Base-by-base conservation (phyloP, 2,113 vertebrate species). In the Tetraodon nigroviridis region DNA sequence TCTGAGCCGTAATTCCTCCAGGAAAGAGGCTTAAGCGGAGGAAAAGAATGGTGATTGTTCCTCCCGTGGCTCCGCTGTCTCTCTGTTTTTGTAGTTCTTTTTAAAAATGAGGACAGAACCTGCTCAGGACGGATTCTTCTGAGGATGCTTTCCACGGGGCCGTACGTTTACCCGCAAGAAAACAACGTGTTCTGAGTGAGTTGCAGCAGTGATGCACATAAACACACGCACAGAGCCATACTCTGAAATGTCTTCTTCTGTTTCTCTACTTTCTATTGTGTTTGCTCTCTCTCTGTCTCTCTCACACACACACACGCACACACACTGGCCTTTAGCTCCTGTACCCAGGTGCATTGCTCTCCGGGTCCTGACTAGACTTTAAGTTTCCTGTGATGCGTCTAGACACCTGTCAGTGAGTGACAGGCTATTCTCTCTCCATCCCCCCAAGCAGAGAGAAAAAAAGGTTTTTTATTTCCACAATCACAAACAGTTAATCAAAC, bases 321-420 rank as follows among this genome's bases (percentile, higher is more conserved):
- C 7, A 42, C 8, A 12, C 58, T 64, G 58, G 55, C 61, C 79
- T 79, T 66, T 44, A 62, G 68, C 67, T 59, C 58, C 55, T 76
- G 69, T 67, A 73, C 56, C 61, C 82, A 83, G 79, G 74, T 84
- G 70, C 53, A 65, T 29, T 73, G 24, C 21, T 69, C 27, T 41
- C 55, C 71, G 19, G 42, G 21, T 78, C 68, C 66, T 54, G 54
- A 71, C 48, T 51, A n/a, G 49, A 48, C 20, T 42, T 56, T 37
- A 32, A 48, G 27, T 64, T 64, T 61, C 24, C 41, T 64, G 50
- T 47, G 69, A 86, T 82, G 12, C 5, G 22, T 61, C 57, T 70
- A 32, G 82, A 82, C 78, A 84, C 69, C 76, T 84, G 78, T 75
- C 83, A 76, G 51, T 62, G 41, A 53, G 18, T 80, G 67, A 79